These are phyloP conservation scores for Andrena dorsata DNA, from an alignment of 2,888 invertebrate species.

Conservation along the genomic window DNA sequence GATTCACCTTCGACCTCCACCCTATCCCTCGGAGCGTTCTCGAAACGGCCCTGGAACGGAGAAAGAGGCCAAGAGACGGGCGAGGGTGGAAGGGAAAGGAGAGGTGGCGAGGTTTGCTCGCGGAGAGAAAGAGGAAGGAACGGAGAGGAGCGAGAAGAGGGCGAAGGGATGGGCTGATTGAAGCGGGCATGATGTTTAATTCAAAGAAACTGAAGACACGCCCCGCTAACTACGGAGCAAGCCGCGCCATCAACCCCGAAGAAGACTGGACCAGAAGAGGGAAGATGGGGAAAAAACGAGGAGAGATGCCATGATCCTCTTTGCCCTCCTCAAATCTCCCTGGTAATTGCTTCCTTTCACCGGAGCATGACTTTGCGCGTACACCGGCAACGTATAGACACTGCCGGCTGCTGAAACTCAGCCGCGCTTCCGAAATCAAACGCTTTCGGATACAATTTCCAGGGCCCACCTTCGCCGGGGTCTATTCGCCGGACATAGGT, in stretches of 20 bases:
- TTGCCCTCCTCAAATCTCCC: constrained; percentile 66
- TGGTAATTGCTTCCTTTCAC: constrained; percentile 72
- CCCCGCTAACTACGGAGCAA: constrained; percentile 78
- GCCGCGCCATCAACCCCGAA: constrained; percentile 64
- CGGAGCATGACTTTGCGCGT: constrained; percentile 49
- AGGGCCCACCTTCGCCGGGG: neutral
- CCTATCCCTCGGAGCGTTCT: constrained; percentile 43
- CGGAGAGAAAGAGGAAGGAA: constrained; percentile 47
- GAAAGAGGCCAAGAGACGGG: constrained; percentile 3
- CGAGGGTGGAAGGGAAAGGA: constrained; percentile 13
- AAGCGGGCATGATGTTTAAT: constrained; percentile 81
- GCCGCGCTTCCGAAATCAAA: constrained; percentile 15
- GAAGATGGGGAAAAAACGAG: constrained; percentile 12
- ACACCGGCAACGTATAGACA: constrained; percentile 24
- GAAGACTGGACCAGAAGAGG: constrained; percentile 57
- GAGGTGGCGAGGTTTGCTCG: constrained; percentile 47
- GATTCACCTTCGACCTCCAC: constrained; percentile 67
- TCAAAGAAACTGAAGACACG: constrained; percentile 81
- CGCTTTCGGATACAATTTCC: neutral
- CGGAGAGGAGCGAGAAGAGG: constrained; percentile 42
- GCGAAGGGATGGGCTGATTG: constrained; percentile 75
- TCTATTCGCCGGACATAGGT: neutral
- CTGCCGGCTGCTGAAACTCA: constrained; percentile 6
- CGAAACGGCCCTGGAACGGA: constrained; percentile 34
- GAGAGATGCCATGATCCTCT: constrained; percentile 60